These are phyloP conservation scores for Zaprionus vittiger DNA, from an alignment of 1,140 invertebrate genomes.

Conservation along the genomic window DNA sequence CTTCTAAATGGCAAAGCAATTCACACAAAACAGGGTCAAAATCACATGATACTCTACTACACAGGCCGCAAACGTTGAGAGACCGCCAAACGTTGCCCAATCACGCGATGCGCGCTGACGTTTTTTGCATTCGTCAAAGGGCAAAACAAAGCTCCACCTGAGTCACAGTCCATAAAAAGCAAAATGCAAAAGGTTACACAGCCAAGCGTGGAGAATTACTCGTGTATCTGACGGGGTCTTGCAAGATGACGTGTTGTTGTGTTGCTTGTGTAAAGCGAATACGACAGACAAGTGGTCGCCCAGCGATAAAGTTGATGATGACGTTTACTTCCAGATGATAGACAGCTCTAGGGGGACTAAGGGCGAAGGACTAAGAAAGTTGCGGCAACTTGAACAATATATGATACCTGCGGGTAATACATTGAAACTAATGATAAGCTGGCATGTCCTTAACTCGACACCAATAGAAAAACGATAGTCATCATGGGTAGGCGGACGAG, in stretches of 20 bases:
- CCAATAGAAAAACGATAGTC: constrained; percentile 3
- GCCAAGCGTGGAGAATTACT: constrained; percentile 25
- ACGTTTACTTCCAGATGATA: constrained; percentile 37
- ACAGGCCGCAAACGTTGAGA: constrained; percentile 6
- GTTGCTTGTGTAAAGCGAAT: neutral
- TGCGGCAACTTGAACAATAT: constrained; percentile 1
- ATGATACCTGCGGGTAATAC: neutral
- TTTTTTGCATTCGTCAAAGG: constrained; percentile 61
- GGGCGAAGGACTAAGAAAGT: neutral
- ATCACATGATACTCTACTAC: constrained; percentile 48
- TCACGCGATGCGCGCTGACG: constrained; percentile 61
- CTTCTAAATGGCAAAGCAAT: neutral
- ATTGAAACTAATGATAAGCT: neutral
- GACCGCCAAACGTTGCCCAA: constrained; percentile 48
- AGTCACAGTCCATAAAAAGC: constrained; percentile 62
- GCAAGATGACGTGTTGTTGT: constrained; percentile 50
- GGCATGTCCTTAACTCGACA: constrained; percentile 9
- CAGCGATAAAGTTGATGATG: constrained; percentile 34
- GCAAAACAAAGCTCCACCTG: constrained; percentile 35
- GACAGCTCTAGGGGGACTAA: constrained; percentile 3
- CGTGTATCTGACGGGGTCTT: neutral
- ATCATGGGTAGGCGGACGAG: neutral
- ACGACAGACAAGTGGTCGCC: constrained; percentile 62
- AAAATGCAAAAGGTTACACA: constrained; percentile 60
- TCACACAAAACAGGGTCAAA: constrained; percentile 62